These are phyloP conservation scores for Aricia agestis DNA, from an alignment of 1,140 invertebrate genomes.

Conservation along the genomic window DNA sequence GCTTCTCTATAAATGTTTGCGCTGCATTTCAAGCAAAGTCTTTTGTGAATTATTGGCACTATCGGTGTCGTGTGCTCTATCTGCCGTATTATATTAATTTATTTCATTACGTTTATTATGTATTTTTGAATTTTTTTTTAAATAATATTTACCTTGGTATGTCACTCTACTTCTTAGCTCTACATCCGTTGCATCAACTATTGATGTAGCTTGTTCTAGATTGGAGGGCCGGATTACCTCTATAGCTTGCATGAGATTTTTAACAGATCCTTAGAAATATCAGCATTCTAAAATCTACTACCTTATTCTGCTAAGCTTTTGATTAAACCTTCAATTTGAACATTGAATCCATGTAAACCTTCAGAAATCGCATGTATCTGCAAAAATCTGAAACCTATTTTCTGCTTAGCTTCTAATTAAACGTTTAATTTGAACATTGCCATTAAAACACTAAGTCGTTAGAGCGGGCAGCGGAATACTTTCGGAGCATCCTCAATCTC, in stretches of 20 bases:
- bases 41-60: no score
- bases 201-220: not conserved
- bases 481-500: conserved; percentile 38
- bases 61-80: no score
- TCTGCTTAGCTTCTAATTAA: not conserved
- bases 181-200: not conserved
- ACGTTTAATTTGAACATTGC: conserved; percentile 1
- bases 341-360: not conserved
- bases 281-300: no score
- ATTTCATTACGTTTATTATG: no score
- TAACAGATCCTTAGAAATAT: not conserved
- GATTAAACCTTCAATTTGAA: no score
- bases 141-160: not conserved
- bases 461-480: conserved; percentile 24
- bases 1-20: no score
- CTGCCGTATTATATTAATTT: no score
- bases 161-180: not conserved
- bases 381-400: not conserved
- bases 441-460: conserved; percentile 5
- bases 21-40: no score
- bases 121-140: no score
- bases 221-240: not conserved
- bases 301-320: no score
- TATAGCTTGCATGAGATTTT: not conserved
- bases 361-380: not conserved